Base-by-base conservation (phyloP, 2,888 invertebrate species). In the Andrena camellia region DNA sequence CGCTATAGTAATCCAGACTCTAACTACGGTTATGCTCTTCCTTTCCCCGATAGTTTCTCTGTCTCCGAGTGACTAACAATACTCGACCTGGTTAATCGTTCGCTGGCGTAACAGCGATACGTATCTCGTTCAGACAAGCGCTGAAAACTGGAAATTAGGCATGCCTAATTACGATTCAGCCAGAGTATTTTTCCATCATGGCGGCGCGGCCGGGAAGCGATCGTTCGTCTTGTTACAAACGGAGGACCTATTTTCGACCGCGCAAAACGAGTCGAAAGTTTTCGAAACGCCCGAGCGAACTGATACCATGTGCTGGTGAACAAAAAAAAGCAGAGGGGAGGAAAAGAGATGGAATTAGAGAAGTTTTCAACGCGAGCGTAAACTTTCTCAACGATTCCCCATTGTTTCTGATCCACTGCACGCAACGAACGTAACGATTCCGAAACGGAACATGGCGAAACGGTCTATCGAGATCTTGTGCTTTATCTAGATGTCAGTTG, bases 41-140 rank as follows among this genome's bases (percentile, higher is more conserved):
- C 80, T 86, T 83, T 87, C 77, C 78, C 74, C 78, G 83, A 85
- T 85, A 81, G 86, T 86, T 85, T 86, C 81, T 81, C 85, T 83
- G 83, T 86, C 85, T 88, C 83, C 80, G 81, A 85, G 85, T 85
- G 86, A 83, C 80, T 74, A 89, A 89, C 87, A 86, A 87, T 89
- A 88, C 85, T 81, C 85, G 90, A 85, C 86, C 90, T 87, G 89
- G 91, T 92, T 92, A 90, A 92, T 92, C 90, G 90, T 90, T 91
- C 90, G 88, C 85, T 89, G 89, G 85, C 87, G 89, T 83, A 87
- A 85, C 81, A 85, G 66, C 84, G 92, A 91, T 92, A 80, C 81
- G 84, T 91, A 91, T 92, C 91, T 90, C 83, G 86, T 83, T 83
- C 86, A 87, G 83, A 86, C 85, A 82, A 88, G 84, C 88, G 85